Evolutionary conservation across 1,140 invertebrate genomes (phyloP).

Genomic region (Yoshiicerus persimilis): DNA sequence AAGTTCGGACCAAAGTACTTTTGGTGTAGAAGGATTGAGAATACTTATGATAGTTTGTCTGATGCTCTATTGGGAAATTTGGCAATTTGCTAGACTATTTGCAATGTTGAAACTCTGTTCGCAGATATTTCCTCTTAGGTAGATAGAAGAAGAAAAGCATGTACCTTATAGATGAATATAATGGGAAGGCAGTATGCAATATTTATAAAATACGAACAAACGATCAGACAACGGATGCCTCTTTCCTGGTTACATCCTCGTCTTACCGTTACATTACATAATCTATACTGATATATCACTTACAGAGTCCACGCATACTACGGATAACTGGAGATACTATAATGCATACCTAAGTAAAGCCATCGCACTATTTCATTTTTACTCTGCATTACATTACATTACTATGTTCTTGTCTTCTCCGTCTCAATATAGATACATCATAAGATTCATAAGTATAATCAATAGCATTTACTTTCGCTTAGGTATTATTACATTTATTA

Average conservation of each 20-base stretch:
- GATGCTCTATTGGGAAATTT: not conserved
- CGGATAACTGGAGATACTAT: too few species aligned
- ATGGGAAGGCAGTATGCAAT: not conserved
- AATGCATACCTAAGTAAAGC: too few species aligned
- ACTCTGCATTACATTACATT: not conserved
- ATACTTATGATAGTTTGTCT: conserved; percentile 18
- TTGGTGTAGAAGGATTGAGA: not conserved
- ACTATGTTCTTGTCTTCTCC: not conserved
- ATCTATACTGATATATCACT: not conserved
- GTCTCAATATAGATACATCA: not conserved
- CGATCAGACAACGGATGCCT: not conserved
- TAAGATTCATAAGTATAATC: too few species aligned
- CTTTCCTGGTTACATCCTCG: not conserved
- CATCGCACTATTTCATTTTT: not conserved
- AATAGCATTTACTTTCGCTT: not conserved
- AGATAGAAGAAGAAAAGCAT: not conserved
- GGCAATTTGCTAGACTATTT: conserved; percentile 7
- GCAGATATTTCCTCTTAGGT: not conserved
- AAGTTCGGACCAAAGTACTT: not conserved
- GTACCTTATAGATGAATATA: not conserved
- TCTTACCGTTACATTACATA: not conserved
- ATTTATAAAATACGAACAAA: not conserved
- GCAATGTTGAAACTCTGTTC: not conserved
- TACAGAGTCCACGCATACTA: too few species aligned
- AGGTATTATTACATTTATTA: not conserved